Evolutionary conservation across 2,888 invertebrate species (phyloP), one percentile per base, ranked within the genome.

Genomic region (Aspidiotus destructor): DNA sequence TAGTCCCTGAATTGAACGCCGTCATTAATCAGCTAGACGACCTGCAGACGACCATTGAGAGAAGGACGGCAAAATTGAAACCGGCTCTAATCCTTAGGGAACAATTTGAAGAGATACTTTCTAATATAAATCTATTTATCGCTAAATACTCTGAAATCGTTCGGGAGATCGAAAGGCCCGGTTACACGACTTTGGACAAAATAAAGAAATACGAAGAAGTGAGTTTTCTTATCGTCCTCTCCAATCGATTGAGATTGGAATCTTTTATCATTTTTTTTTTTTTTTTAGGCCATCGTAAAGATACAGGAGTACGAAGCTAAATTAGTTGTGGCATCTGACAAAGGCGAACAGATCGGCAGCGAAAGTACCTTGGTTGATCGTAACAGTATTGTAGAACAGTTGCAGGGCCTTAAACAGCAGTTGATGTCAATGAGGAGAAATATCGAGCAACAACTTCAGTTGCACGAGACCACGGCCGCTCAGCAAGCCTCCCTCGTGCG

Each of bases 241-340:
- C 28, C 28, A 28, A 28, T 28, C 28, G 10, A 11, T 70, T 42
- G 6, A 13, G 15, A 40, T 65, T 52, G 7, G 42, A 44, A 15
- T 52, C 52, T 57, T 62, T 10, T 41, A 11, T 55, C 6, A 9
- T 44, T 28, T 11, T 9, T 17, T 58, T 55, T 53, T 44, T 53
- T 41, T 65, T 71, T 68, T 15, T 70, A 77, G 76, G 76, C 91
- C 0, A 89, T 93, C 71, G 79, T 84, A 0, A 90, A 89, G 75
- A 91, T 94, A 65, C 92, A 92, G 79, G 92, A 92, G 74, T 92
- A 90, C 76, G 94, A 94, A 77, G 93, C 92, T 10, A 80, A 88
- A 48, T 78, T 95, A 9, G 89, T 92, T 0, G 86, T 89, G 7
- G 92, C 94, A 0, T 86, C 86, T 13, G 95, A 95, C 75, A 94